These are phyloP conservation scores for Ommatoiulus sabulosus DNA, from an alignment of 2,888 invertebrate genomes.

Conservation along the genomic window DNA sequence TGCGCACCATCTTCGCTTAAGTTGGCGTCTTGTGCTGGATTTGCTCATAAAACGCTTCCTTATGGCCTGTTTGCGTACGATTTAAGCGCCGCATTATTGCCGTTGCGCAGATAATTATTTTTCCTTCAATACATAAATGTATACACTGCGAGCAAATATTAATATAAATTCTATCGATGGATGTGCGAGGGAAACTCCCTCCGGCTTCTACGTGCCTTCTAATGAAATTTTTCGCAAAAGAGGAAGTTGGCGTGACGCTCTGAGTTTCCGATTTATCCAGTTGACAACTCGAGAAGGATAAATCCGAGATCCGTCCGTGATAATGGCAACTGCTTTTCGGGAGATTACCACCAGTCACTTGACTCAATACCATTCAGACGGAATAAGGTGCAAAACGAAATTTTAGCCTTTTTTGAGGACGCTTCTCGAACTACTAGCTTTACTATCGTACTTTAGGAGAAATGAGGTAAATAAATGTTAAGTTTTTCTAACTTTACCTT, in stretches of 20 bases:
- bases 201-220: constrained; percentile 19
- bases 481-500: no score
- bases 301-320: constrained; percentile 1
- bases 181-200: constrained; percentile 26
- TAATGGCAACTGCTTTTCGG: neutral
- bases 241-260: neutral
- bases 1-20: neutral
- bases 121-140: constrained; percentile 27
- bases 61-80: neutral
- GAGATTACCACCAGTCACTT: no score
- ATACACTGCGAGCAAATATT: constrained; percentile 19
- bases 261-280: neutral
- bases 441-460: no score
- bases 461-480: no score
- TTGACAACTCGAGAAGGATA: constrained; percentile 17
- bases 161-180: constrained; percentile 19
- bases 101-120: constrained; percentile 34
- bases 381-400: no score
- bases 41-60: neutral
- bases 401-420: no score
- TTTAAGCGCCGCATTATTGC: constrained; percentile 34
- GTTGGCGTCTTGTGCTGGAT: neutral
- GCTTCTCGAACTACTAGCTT: no score
- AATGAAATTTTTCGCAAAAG: constrained; percentile 9
- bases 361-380: no score